These are phyloP conservation scores for Heliconius hortense DNA, from an alignment of 2,888 invertebrate genomes.

Conservation along the genomic window DNA sequence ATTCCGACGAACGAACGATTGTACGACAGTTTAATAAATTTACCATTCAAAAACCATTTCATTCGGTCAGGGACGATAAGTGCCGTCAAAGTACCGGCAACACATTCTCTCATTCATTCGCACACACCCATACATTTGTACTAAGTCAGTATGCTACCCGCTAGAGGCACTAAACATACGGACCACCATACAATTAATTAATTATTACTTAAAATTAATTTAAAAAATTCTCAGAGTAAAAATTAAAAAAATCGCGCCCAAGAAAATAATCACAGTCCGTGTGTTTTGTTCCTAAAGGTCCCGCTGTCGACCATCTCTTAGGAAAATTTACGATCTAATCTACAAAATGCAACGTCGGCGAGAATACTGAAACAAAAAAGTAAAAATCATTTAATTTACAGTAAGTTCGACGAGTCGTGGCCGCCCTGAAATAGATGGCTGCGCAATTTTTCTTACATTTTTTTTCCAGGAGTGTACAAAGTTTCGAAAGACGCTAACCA, in stretches of 20 bases:
- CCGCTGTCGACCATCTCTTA: slow-evolving; percentile 62
- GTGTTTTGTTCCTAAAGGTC: slow-evolving; percentile 39
- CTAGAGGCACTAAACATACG: slow-evolving; percentile 52
- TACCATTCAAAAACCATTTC: slow-evolving; percentile 11
- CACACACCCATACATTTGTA: slow-evolving; percentile 71
- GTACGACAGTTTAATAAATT: slow-evolving; percentile 15
- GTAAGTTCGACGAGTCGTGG: no score
- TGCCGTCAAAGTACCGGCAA: slow-evolving; percentile 38
- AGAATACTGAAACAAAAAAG: slow-evolving; percentile 34
- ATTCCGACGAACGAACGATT: slow-evolving; percentile 18
- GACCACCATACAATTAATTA: slow-evolving; percentile 12
- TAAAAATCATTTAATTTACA: slow-evolving; percentile 30
- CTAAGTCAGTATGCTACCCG: slow-evolving; percentile 77
- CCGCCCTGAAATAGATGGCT: no score
- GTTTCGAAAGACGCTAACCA: no score
- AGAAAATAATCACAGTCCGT: slow-evolving; percentile 16
- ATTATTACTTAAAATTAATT: slow-evolving; percentile 9
- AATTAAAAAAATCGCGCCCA: not conserved
- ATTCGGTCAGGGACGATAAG: slow-evolving; percentile 32
- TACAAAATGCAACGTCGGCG: slow-evolving; percentile 61
- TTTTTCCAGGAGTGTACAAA: no score
- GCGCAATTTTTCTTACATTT: no score
- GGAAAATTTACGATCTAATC: slow-evolving; percentile 53
- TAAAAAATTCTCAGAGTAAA: not conserved
- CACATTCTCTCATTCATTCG: slow-evolving; percentile 46